Base-by-base conservation (phyloP, 2,797 vertebrate species). In the Aldrovandia affinis region DNA sequence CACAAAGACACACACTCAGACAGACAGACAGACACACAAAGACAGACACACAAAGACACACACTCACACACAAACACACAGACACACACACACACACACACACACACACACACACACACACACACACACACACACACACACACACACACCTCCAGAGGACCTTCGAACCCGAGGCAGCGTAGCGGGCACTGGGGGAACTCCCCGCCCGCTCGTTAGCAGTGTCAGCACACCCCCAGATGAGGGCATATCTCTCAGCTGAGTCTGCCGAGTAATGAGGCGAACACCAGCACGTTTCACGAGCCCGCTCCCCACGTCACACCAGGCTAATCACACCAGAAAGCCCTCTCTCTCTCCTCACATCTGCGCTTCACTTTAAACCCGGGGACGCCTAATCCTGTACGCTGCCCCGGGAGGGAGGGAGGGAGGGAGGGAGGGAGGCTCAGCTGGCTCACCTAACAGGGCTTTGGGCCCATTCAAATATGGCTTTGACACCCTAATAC, bases 191-290 rank as follows among this genome's bases (percentile, higher is more conserved):
- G 14, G 25, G 33, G 75, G 61, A 82, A 61, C 61, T 81, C 85
- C 57, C 73, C 47, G 84, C 81, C 61, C 77, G 78, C 86, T 89
- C 83, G 83, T 90, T 89, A 89, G 88, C 83, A 78, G 59, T 88
- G 89, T 91, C 89, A 89, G 90, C 89, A 89, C 88, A 89, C 85
- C 86, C 81, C 68, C 73, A 42, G 86, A 75, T 73, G 80, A 86
- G 78, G 85, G 84, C 68, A 68, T 83, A 87, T 87, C 86, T 89
- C 88, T 88, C 87, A 85, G 87, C 86, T 88, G 87, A 89, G 85
- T 89, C 82, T 89, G 86, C 88, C 84, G 86, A 88, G 89, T 92
- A 92, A 92, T 91, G 90, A 92, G 87, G 85, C 86, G 80, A 89
- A 88, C 82, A 86, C 86, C 88, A 88, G 85, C 84, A 75, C 42